Conservation (phyloP, 2,888 invertebrate species). For the Aelia acuminata region DNA sequence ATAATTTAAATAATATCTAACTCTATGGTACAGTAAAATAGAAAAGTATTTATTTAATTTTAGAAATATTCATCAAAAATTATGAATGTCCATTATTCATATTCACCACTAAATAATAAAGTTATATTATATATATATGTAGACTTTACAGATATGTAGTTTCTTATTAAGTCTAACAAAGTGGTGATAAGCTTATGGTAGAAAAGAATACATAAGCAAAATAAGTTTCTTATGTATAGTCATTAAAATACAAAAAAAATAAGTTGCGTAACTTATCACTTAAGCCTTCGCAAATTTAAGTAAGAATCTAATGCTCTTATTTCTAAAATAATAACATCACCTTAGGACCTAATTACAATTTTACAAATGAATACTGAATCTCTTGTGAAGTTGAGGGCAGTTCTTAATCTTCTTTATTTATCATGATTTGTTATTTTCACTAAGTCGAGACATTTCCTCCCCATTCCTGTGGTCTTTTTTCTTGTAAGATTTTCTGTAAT, state of each 20-base stretch:
- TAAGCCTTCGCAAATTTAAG: neutral
- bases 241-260: slow-evolving; percentile 20
- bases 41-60: neutral
- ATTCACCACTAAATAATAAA: neutral
- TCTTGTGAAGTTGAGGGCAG: neutral
- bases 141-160: slow-evolving; percentile 24
- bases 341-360: neutral
- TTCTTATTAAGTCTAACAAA: neutral
- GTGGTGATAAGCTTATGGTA: neutral
- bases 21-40: neutral
- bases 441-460: slow-evolving; percentile 30
- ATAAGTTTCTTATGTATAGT: neutral
- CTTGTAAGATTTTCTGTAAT: slow-evolving; percentile 15
- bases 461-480: slow-evolving; percentile 28
- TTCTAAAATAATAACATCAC: neutral
- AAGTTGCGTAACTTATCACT: neutral
- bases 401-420: neutral
- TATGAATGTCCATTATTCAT: neutral
- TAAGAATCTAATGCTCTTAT: neutral
- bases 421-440: slow-evolving; percentile 37
- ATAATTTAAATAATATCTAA: neutral
- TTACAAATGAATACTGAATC: slow-evolving; percentile 27
- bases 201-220: neutral
- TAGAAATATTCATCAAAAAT: neutral
- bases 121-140: neutral